These are phyloP conservation scores for Ctena decussata DNA, from an alignment of 2,888 invertebrate species.

Conservation along the genomic window DNA sequence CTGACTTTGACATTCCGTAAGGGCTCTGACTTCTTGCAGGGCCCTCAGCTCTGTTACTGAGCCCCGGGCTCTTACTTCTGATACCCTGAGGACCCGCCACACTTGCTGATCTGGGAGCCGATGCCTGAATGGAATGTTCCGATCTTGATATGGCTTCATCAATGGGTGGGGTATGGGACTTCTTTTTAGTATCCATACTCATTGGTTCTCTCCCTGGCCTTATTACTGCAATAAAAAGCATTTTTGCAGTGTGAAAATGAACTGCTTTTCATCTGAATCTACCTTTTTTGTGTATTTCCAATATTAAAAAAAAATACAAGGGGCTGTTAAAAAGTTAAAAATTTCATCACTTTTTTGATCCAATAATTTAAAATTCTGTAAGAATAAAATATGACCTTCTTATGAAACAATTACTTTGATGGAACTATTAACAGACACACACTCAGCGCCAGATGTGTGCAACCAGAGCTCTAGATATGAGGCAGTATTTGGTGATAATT, in stretches of 20 bases:
- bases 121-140: constrained; percentile 36
- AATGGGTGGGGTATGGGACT: constrained; percentile 1
- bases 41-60: constrained; percentile 10
- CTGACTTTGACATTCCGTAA: constrained; percentile 28
- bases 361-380: too few species aligned
- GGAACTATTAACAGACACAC: too few species aligned
- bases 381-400: too few species aligned
- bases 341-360: too few species aligned
- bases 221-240: constrained; percentile 44
- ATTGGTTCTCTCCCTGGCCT: constrained; percentile 62
- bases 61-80: constrained; percentile 20
- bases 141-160: constrained; percentile 37
- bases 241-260: background rate
- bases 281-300: too few species aligned
- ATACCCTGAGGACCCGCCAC: background rate
- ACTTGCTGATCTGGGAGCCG: constrained; percentile 38
- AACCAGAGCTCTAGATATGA: too few species aligned
- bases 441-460: too few species aligned
- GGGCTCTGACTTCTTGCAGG: constrained; percentile 41
- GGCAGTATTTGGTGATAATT: too few species aligned
- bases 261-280: too few species aligned
- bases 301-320: too few species aligned
- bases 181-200: constrained; percentile 37
- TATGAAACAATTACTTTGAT: too few species aligned
- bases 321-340: too few species aligned